Evolutionary conservation across 2,888 invertebrate species (phyloP), one percentile per base, ranked within the genome.

Genomic region (Geotrupes spiniger): DNA sequence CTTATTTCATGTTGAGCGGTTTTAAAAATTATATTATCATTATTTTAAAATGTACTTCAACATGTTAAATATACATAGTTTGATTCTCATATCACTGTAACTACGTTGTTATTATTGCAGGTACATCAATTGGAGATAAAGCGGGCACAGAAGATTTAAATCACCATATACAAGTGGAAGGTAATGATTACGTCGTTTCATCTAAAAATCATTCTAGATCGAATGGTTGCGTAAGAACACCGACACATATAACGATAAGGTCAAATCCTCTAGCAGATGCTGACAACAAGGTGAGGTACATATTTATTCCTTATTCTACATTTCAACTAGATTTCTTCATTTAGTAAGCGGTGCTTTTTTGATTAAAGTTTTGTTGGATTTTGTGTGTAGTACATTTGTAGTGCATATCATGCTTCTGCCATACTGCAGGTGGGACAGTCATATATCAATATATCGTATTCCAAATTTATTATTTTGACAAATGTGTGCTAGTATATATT

Each of bases 211-310:
- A 64, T 12, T 56, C 65, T 4, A 64, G 70, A 44, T 57, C 66
- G 6, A 74, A 74, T 49, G 74, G 74, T 29, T 70, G 69, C 48
- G 63, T 61, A 14, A 53, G 66, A 17, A 62, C 66, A 6, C 54
- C 64, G 11, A 73, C 69, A 57, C 64, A 71, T 44, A 85, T 87
- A 64, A 87, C 86, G 46, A 87, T 87, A 62, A 87, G 87, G 3
- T 81, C 84, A 44, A 88, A 88, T 71, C 87, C 87, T 17, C 77
- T 88, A 69, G 86, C 87, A 28, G 80, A 80, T 55, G 75, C 79
- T 46, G 76, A 80, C 62, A 81, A 82, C 61, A 87, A 87, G 80
- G 87, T 84, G 72, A 76, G 74, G 67, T 64, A 64, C 60, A 65
- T 69, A 63, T 59, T 54, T 39, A 49, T 57, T 60, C 46, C 43